Conservation (phyloP, 2,888 invertebrate genomes). For the Dinocampus coccinellae region DNA sequence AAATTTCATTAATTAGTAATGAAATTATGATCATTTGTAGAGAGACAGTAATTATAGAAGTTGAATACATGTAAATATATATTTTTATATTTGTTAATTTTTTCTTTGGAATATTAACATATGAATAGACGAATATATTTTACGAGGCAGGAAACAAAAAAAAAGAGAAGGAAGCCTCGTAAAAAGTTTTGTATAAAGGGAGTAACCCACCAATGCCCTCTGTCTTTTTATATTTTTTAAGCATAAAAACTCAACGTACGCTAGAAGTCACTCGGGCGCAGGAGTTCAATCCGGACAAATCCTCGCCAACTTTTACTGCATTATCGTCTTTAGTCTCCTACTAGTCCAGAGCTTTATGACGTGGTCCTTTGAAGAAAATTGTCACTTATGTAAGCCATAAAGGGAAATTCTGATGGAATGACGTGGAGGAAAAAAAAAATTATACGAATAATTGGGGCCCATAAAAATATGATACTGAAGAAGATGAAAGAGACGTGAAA, state of each 20-base stretch:
- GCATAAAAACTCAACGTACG: slow-evolving; percentile 51
- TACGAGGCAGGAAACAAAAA: neutral
- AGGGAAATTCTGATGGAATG: neutral
- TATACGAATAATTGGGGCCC: neutral
- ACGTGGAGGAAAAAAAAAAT: neutral
- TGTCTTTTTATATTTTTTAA: slow-evolving; percentile 3
- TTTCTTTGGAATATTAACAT: neutral
- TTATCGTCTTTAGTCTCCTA: slow-evolving; percentile 39
- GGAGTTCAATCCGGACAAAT: slow-evolving; percentile 32
- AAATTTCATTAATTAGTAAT: neutral
- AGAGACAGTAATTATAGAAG: neutral
- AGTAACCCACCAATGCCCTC: slow-evolving; percentile 21
- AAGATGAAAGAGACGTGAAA: neutral
- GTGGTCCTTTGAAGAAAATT: slow-evolving; percentile 3
- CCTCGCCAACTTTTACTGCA: slow-evolving; percentile 48
- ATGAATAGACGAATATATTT: neutral
- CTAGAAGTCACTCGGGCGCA: slow-evolving; percentile 36
- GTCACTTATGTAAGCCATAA: slow-evolving; percentile 6
- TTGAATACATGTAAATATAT: neutral
- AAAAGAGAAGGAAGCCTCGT: slow-evolving; percentile 43
- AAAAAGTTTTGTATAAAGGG: slow-evolving; percentile 54
- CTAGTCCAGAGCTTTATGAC: neutral
- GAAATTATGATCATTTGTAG: neutral
- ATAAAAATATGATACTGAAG: neutral
- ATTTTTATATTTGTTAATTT: neutral